Percentiles rank a stretch among this genome's conserved stretches.
Evolutionary conservation across 37 sponge, comb jelly and placozoan genomes (phyloP).

Genomic region (Petrosia ficiformis): DNA sequence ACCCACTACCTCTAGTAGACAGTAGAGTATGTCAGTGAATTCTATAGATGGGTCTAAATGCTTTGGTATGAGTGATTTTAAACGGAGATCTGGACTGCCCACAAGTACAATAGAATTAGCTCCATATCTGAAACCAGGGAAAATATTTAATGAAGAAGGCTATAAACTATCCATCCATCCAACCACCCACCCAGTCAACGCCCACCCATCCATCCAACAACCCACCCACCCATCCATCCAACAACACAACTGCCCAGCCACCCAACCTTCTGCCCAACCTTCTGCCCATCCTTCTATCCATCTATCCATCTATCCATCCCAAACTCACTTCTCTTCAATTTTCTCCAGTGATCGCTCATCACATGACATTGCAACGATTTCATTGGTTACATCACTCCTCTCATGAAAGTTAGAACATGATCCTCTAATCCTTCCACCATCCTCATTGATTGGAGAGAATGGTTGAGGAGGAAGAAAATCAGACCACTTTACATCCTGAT

Average conservation of each 20-base stretch:
- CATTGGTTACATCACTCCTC: slow-evolving; percentile 43
- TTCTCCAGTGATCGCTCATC: neutral
- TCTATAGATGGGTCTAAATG: slow-evolving; percentile 9
- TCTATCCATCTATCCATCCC: neutral
- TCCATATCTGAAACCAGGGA: slow-evolving; percentile 40
- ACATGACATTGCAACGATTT: slow-evolving; percentile 8
- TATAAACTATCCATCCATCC: neutral
- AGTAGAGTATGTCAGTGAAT: slow-evolving; percentile 34
- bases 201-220: neutral
- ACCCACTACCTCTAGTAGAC: slow-evolving; percentile 57
- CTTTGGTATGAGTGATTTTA: slow-evolving; percentile 13
- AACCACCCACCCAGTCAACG: neutral
- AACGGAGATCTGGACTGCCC: slow-evolving; percentile 48
- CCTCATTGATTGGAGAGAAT: neutral
- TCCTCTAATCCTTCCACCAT: slow-evolving; percentile 17
- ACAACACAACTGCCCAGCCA: neutral
- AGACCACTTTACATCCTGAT: neutral
- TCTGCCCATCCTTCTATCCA: neutral
- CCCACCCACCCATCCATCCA: neutral
- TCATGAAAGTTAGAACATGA: slow-evolving; percentile 40
- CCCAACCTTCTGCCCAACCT: neutral
- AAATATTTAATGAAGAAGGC: neutral
- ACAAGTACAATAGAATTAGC: slow-evolving; percentile 41
- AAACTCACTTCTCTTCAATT: slow-evolving; percentile 41
- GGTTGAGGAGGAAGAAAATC: neutral